Base-by-base conservation (phyloP, 2,113 vertebrate genomes). In the Phyllopteryx taeniolatus region DNA sequence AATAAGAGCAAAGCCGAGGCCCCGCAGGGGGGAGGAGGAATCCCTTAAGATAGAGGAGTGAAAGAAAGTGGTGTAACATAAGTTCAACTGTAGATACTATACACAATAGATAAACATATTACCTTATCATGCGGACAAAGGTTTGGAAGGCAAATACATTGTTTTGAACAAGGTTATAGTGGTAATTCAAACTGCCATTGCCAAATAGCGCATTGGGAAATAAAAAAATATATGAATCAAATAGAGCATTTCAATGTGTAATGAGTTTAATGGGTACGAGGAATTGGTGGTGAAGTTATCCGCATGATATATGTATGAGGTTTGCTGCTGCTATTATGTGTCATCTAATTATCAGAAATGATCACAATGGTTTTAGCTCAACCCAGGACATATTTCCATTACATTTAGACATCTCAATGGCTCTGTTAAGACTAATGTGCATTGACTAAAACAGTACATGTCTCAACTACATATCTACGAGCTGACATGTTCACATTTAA, bases 1-100 rank as follows among this genome's bases (percentile, higher is more conserved):
- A 98, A 99, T 88, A 95, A 87, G 77, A 88, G 70, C 72, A 85
- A 76, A 85, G 82, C 69, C 77, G 88, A 85, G 76, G 54, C 11
- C 42, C 75, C 39, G 49, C 74, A 75, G 42, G 66, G 69, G 33
- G 73, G 70, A 39, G 70, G 74, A 79, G 80, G 82, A 79, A 80
- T 69, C 70, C 83, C 79, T 70, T 86, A 49, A 79, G 74, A 84
- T 54, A 56, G 64, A 75, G 68, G 66, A 46, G 75, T 73, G 69
- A 76, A 74, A 80, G 67, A 70, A 66, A 74, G 72, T 74, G 70
- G 61, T 83, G 71, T 75, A 72, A 74, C 74, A 68, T 39, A 69
- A 79, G 71, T 77, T 77, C 76, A 83, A 82, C 76, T 79, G 75
- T 79, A 85, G 70, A 79, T 75, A 53, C 72, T 14, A 71, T 62